A percentile compares a stretch with the other conserved stretches of the same genome.
phyloP scores from a whole-genome alignment of 2,888 invertebrate species.

The Apoda limacodes region DNA sequence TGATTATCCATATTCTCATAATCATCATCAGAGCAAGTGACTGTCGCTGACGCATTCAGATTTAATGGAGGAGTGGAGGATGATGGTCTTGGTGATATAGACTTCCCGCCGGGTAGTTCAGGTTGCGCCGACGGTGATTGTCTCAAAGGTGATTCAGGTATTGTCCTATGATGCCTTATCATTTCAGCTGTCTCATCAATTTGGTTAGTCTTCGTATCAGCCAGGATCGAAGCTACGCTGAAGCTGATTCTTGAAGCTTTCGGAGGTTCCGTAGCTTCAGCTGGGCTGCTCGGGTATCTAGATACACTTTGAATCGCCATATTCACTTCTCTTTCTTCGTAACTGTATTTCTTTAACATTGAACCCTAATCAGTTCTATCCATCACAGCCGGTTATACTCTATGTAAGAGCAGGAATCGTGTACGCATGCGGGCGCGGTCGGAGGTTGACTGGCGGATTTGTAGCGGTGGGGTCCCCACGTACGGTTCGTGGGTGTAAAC shows the following conservation, averaged over 20 bases:
- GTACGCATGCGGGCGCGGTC: constrained; percentile 66
- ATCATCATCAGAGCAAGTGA: constrained; percentile 71
- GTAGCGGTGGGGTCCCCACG: constrained; percentile 35
- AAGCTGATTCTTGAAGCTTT: constrained; percentile 82
- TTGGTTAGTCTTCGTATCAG: constrained; percentile 80
- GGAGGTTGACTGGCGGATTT: constrained; percentile 55
- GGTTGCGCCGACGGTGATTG: constrained; percentile 60
- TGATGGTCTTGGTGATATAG: constrained; percentile 45
- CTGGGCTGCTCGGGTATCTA: constrained; percentile 74
- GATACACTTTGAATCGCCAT: constrained; percentile 78
- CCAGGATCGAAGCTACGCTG: constrained; percentile 88
- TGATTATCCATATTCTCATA: constrained; percentile 78
- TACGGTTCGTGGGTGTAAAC: constrained; percentile 30
- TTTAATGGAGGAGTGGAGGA: constrained; percentile 60
- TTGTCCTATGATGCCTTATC: constrained; percentile 62
- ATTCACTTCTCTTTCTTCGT: constrained; percentile 70
- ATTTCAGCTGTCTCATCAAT: constrained; percentile 56
- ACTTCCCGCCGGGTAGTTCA: constrained; percentile 55
- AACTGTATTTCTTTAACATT: constrained; percentile 73
- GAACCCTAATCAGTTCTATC: constrained; percentile 65
- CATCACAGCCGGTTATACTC: constrained; percentile 49
- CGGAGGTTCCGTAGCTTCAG: constrained; percentile 70
- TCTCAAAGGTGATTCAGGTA: constrained; percentile 57
- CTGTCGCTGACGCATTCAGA: constrained; percentile 56
- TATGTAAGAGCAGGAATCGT: constrained; percentile 45